phyloP scores from a whole-genome alignment of 2,888 invertebrate genomes.

The Drosophila mimetica region DNA sequence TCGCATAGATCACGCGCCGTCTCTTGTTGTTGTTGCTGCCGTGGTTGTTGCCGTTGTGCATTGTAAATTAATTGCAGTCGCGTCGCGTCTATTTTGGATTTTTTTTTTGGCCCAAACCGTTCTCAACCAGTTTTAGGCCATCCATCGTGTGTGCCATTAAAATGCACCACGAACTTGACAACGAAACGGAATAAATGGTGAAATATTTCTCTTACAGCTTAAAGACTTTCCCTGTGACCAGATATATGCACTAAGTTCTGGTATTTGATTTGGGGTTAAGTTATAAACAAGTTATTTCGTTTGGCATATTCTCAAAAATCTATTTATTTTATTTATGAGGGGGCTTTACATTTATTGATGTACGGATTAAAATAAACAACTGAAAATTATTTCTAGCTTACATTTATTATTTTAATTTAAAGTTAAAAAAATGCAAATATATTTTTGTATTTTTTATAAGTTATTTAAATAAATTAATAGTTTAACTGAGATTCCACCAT shows the following conservation, averaged over 20 bases:
- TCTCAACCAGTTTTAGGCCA: slow-evolving; percentile 66
- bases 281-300: background rate
- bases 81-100: slow-evolving; percentile 53
- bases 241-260: slow-evolving; percentile 6
- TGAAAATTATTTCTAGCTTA: no score
- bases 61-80: slow-evolving; percentile 78
- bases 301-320: no score
- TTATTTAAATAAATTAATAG: no score
- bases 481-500: no score
- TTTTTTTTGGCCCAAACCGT: slow-evolving; percentile 47
- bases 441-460: no score
- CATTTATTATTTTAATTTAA: no score
- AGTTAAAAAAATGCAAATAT: no score
- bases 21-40: slow-evolving; percentile 34
- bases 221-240: slow-evolving; percentile 38
- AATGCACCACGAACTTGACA: slow-evolving; percentile 72
- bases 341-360: no score
- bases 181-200: slow-evolving; percentile 39
- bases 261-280: background rate
- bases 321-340: no score
- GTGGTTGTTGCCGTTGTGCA: slow-evolving; percentile 54
- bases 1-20: slow-evolving; percentile 62
- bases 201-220: slow-evolving; percentile 11
- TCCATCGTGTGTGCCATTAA: slow-evolving; percentile 61
- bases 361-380: no score